Base-by-base conservation (phyloP, 2,888 invertebrate genomes). In the Epinotia brunnichana region DNA sequence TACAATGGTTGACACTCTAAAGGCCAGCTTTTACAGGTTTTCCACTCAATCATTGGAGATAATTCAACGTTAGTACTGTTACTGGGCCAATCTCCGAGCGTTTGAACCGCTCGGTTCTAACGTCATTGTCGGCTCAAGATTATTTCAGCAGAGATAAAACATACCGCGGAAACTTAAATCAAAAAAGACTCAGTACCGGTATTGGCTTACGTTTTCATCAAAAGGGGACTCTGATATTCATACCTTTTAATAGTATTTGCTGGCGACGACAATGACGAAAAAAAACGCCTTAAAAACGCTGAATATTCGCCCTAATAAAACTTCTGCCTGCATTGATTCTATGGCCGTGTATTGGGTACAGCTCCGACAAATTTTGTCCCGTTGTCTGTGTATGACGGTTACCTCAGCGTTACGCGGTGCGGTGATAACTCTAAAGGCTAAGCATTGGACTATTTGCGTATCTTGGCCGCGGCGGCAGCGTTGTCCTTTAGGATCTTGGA, bases 401-500 rank as follows among this genome's bases (percentile, higher is more conserved):
- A 54, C 44, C 62, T 62, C 19, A 29, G 69, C 48, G 54, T 39
- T 17, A 24, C 70, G 67, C 68, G 48, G 61, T 72, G 62, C 68
- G 67, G 57, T 21, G 10, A 17, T 61, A 57, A 48, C 54, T 44
- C 41, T 64, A 68, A 13, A 66, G 64, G 71, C 74, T 76, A 75
- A 74, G 67, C 62, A 77, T 76, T 82, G 75, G 51, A 82, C 85
- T 92, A 92, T 89, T 93, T 93, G 79, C 91, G 90, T 76, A 89
- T 85, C 77, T 90, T 93, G 76, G 90, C 90, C 75, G 92, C 92
- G 80, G 80, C 94, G 60, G 93, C 94, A 0, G 94, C 94, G 77
- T 94, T 95, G 63, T 97, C 96, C 82, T 97, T 97, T 61, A 96
- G 88, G 81, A 99, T 97, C 90, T 97, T 97, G 73, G 95, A 95